Conservation (phyloP, 2,797 vertebrate species). For the Eospalax fontanierii region DNA sequence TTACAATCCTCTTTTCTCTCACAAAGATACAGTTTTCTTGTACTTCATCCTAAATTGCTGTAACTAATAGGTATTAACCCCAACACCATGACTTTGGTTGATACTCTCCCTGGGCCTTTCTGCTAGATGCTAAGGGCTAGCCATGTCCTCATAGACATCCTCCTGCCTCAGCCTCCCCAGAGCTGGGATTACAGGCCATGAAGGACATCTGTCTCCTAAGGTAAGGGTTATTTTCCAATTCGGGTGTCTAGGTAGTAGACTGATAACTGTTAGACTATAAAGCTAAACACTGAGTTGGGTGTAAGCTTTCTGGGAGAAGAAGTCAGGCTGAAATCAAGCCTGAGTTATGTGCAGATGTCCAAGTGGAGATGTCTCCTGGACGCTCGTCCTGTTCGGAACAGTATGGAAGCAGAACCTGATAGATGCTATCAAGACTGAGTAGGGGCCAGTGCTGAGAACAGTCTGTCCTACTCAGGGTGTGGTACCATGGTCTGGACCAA, state of each 20-base stretch:
- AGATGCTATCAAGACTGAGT: conserved; percentile 29
- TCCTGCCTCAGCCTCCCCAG: not conserved
- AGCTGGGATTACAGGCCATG: no score
- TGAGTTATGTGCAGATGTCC: not conserved
- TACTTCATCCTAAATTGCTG: not conserved
- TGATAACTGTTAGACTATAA: not conserved
- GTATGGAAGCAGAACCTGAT: not conserved
- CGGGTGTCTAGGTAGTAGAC: not conserved
- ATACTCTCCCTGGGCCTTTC: not conserved
- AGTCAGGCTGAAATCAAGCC: not conserved
- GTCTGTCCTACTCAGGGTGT: conserved; percentile 66
- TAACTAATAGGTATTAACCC: not conserved
- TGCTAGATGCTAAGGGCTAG: not conserved
- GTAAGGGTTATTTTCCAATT: not conserved
- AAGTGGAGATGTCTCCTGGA: not conserved
- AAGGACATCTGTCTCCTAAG: no score
- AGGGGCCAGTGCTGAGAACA: conserved; percentile 37
- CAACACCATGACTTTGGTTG: not conserved
- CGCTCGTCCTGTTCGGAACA: not conserved
- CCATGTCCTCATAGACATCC: no score
- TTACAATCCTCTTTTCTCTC: conserved; percentile 6
- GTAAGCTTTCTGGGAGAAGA: not conserved
- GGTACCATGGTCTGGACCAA: conserved; percentile 79
- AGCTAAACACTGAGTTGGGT: not conserved
- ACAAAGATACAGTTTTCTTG: not conserved